Evolutionary conservation across 2,113 vertebrate species (phyloP), one percentile per base, ranked within the genome.

Genomic region (Apteryx mantelli): DNA sequence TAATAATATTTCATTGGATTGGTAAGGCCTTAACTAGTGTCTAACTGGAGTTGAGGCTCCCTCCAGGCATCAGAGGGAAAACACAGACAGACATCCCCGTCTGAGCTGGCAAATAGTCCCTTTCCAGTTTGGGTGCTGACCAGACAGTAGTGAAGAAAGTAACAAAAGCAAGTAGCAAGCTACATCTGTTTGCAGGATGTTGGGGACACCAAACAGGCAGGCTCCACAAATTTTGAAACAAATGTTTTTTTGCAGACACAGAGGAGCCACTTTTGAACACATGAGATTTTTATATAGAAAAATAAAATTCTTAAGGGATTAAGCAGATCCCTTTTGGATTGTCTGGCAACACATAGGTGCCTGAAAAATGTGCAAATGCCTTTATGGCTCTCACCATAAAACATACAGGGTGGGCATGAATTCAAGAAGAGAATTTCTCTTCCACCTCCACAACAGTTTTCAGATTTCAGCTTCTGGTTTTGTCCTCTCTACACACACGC

Each of bases 161-260:
- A 28, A 36, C 32, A 71, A 56, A 82, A 48, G 6, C 0, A 5
- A 66, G 16, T 2, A 36, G 9, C 11, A 5, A 75, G 26, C 48
- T 50, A 36, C 16, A 30, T 68, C 28, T 70, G 28, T 26, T 13
- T 6, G 42, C 26, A 55, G 58, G 30, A 69, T 10, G 25, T 11
- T 44, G 42, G 8, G 42, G 30, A 63, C 34, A n/a, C 0, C 0
- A 64, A 68, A 16, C 0, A 2, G 15, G 7, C 3, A 14, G 38
- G 6, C 20, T 71, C 12, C 18, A 38, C 2, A 4, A 38, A 58
- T 25, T 4, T 77, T 25, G 7, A 77, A 77, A 77, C 13, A 80
- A 5, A 9, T 48, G 9, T 1, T 3, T 63, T 53, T 85, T n/a
- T 40, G 10, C 55, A 61, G 11, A 8, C 20, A 36, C 2, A 60